Evolutionary conservation across 2,113 vertebrate species (phyloP), one percentile per base, ranked within the genome.

Genomic region (Amblyornis subalaris): DNA sequence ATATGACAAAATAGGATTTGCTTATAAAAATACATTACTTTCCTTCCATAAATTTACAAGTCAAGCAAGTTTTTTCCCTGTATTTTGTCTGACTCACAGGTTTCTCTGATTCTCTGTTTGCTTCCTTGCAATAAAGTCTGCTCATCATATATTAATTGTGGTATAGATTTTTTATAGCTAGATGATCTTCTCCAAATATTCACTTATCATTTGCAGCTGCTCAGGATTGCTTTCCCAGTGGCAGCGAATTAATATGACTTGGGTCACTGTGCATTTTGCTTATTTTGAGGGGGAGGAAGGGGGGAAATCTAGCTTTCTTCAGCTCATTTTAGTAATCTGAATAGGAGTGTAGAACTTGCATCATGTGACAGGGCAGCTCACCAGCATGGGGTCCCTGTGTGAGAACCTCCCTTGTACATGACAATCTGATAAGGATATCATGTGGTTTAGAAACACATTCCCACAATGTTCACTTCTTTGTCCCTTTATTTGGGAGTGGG

Each of bases 351-450:
- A 89, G 93, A 94, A 85, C 78, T 79, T 62, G 88, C 67, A 90
- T 89, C 96, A 95, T 96, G 92, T 95, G 95, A 97, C 7, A 29
- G 79, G 82, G 78, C 91, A 70, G 88, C 90, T 95, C 91, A 93
- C 69, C 96, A 95, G 96, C 82, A 96, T 95, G 95, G 91, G 93
- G 93, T 96, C 95, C 67, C 72, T 90, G 82, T 95, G 93, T 95
- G 96, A 95, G 95, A 96, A 95, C 95, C 92, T 95, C 72, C 86
- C 93, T 95, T 96, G 93, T 95, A 91, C 93, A 94, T 93, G 93
- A 96, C 95, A 96, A 95, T 96, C 95, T 95, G 96, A 96, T 95
- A 96, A 95, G 93, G 96, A 90, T 96, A 97, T 95, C 93, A 95
- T 96, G 95, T 97, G 94, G 95, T 96, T 96, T 95, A 51, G 93